Evolutionary conservation across 1,140 invertebrate genomes (phyloP).

Genomic region (Liolophura sinensis): DNA sequence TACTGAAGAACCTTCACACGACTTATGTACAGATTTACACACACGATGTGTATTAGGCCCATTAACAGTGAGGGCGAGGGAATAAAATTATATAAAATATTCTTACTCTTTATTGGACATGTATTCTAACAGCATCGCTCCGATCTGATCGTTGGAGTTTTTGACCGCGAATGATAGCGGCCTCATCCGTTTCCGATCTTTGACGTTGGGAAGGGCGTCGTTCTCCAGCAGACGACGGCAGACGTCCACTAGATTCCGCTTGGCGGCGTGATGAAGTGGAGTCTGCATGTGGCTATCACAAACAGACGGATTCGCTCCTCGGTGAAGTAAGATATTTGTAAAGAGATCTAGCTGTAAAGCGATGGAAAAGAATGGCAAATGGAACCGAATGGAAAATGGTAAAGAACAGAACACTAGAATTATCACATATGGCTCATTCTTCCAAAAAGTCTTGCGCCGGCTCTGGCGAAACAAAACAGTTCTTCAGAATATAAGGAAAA

Average conservation of each 20-base stretch:
- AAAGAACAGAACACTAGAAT: too few relatives aligned
- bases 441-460: too few relatives aligned
- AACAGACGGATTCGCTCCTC: slow-evolving; percentile 40
- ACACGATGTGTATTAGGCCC: neutral
- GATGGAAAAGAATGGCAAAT: neutral
- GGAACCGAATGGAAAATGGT: too few relatives aligned
- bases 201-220: slow-evolving; percentile 36
- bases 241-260: slow-evolving; percentile 38
- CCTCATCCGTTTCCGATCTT: slow-evolving; percentile 30
- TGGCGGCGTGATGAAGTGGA: slow-evolving; percentile 42
- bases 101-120: slow-evolving; percentile 44
- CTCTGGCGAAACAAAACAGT: too few relatives aligned
- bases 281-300: slow-evolving; percentile 32
- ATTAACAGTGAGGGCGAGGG: neutral
- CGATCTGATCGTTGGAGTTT: slow-evolving; percentile 37
- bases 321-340: slow-evolving; percentile 38
- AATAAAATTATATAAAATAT: slow-evolving; percentile 1
- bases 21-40: neutral
- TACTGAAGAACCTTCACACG: neutral
- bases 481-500: too few relatives aligned
- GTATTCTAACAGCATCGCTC: slow-evolving; percentile 33
- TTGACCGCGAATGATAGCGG: slow-evolving; percentile 37
- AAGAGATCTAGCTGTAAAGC: slow-evolving; percentile 37
- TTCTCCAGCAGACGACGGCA: slow-evolving; percentile 41
- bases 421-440: too few relatives aligned